Conservation (phyloP, 2,113 vertebrate genomes). For the Tychaedon coryphoeus region DNA sequence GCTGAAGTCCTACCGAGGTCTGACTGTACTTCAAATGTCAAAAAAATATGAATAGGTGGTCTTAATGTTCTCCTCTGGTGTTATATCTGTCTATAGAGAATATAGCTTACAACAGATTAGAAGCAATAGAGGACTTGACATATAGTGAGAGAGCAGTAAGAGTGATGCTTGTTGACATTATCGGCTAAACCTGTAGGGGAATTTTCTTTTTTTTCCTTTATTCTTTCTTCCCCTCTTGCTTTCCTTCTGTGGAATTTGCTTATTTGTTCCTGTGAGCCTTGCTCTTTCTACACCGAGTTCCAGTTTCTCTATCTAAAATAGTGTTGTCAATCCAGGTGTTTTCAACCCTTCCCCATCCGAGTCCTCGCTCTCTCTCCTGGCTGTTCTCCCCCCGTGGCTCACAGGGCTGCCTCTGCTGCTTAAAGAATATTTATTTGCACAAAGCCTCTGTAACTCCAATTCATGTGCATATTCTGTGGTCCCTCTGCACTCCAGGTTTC, state of each 20-base stretch:
- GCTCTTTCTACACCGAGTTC: conserved; percentile 26
- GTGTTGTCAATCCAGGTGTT: conserved; percentile 61
- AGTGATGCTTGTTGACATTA: conserved; percentile 71
- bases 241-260: conserved; percentile 59
- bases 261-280: conserved; percentile 52
- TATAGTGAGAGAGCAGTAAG: conserved; percentile 38
- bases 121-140: conserved; percentile 69
- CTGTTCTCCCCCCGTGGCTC: background rate
- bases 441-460: conserved; percentile 37
- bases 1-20: conserved; percentile 58
- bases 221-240: conserved; percentile 39
- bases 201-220: conserved; percentile 57
- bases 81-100: conserved; percentile 71
- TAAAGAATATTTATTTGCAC: conserved; percentile 66
- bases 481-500: background rate
- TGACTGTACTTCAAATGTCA: conserved; percentile 70
- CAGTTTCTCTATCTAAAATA: conserved; percentile 59
- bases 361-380: background rate
- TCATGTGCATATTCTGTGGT: background rate
- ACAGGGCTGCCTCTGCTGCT: conserved; percentile 15
- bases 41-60: conserved; percentile 73
- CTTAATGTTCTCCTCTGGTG: conserved; percentile 62
- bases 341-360: conserved; percentile 36
- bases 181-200: conserved; percentile 72
- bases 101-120: conserved; percentile 75